Evolutionary conservation across 2,888 invertebrate species (phyloP).

Genomic region (Phragmatobia fuliginosa): DNA sequence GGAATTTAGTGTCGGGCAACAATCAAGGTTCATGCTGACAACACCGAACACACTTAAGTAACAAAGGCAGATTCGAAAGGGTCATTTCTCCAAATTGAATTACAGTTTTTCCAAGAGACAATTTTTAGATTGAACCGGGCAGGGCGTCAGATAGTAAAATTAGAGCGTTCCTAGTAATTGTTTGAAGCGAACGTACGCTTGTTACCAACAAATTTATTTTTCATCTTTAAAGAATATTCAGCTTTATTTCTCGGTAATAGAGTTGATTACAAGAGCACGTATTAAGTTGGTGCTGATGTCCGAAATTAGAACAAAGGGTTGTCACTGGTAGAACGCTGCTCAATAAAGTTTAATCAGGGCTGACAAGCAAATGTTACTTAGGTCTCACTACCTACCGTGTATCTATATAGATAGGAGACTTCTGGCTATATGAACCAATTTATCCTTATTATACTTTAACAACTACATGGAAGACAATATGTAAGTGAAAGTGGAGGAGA

Average conservation of each 20-base stretch:
- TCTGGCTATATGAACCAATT: slow-evolving; percentile 5
- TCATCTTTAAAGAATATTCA: slow-evolving; percentile 16
- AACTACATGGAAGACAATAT: not conserved
- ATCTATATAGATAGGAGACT: not conserved
- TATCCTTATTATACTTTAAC: not conserved
- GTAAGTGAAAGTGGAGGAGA: not conserved
- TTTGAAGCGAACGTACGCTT: slow-evolving; percentile 63
- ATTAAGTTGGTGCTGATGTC: slow-evolving; percentile 55
- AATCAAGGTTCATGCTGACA: slow-evolving; percentile 36
- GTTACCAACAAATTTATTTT: slow-evolving; percentile 35
- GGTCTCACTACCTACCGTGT: slow-evolving; percentile 35
- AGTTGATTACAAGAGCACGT: slow-evolving; percentile 24
- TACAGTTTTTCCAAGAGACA: slow-evolving; percentile 57
- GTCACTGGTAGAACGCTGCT: slow-evolving; percentile 70
- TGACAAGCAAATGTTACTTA: slow-evolving; percentile 64
- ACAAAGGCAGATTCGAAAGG: slow-evolving; percentile 54
- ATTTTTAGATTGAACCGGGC: slow-evolving; percentile 63
- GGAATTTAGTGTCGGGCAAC: slow-evolving; percentile 8
- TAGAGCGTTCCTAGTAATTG: slow-evolving; percentile 71
- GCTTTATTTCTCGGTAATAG: slow-evolving; percentile 37
- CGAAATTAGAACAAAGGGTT: slow-evolving; percentile 78
- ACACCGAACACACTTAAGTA: slow-evolving; percentile 45
- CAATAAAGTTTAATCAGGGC: slow-evolving; percentile 76
- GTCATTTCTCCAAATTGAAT: slow-evolving; percentile 66
- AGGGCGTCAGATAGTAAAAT: slow-evolving; percentile 71